Conservation (phyloP, 37 sponge, comb jelly and placozoan genomes). For the Oscarella lobularis region DNA sequence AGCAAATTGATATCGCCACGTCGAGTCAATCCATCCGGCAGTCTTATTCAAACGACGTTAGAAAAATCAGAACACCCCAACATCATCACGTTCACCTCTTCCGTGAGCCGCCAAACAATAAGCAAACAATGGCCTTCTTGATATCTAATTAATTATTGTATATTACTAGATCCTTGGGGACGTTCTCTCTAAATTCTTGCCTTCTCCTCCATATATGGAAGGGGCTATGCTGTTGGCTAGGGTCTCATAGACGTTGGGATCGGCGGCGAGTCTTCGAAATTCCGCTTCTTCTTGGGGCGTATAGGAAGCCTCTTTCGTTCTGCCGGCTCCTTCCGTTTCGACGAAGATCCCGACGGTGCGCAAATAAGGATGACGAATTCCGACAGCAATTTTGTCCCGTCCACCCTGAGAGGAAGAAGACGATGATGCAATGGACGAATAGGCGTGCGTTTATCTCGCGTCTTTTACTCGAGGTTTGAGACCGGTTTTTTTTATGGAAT, state of each 20-base stretch:
- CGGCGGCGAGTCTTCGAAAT: slow-evolving; percentile 56
- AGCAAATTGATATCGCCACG: slow-evolving; percentile 96
- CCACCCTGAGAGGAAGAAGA: slow-evolving; percentile 7
- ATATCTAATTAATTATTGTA: slow-evolving; percentile 45
- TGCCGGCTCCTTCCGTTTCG: slow-evolving; percentile 75
- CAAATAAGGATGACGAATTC: slow-evolving; percentile 88
- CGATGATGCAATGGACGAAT: neutral
- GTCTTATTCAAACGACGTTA: slow-evolving; percentile 7
- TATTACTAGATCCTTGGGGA: neutral
- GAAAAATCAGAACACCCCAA: neutral
- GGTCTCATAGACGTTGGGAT: slow-evolving; percentile 75
- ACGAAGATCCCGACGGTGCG: slow-evolving; percentile 88
- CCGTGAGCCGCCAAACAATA: slow-evolving; percentile 91
- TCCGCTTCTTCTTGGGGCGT: slow-evolving; percentile 88
- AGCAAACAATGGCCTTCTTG: slow-evolving; percentile 93
- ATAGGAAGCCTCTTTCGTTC: slow-evolving; percentile 35
- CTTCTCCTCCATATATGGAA: slow-evolving; percentile 94
- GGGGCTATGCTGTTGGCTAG: slow-evolving; percentile 78
- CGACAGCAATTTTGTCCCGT: slow-evolving; percentile 52
- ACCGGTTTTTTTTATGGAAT: slow-evolving; percentile 77
- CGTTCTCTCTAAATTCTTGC: slow-evolving; percentile 16
- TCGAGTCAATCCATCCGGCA: slow-evolving; percentile 94
- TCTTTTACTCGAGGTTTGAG: slow-evolving; percentile 35
- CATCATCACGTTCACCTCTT: slow-evolving; percentile 28
- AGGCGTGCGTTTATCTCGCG: neutral